phyloP scores from a whole-genome alignment of 2,797 vertebrate species.

The Falco novaeseelandiae region DNA sequence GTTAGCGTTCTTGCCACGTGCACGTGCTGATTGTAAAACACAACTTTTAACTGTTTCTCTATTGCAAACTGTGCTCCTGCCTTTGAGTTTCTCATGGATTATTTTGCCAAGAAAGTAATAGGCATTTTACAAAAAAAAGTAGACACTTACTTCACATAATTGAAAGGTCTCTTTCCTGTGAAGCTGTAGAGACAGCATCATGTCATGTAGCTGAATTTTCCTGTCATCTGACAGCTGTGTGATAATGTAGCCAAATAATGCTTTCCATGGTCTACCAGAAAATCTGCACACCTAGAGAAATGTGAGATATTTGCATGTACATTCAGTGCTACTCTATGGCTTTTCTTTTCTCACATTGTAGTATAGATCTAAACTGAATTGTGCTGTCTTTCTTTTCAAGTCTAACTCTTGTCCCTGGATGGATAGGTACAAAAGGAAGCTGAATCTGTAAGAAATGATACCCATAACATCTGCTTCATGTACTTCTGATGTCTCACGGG shows the following conservation, averaged over 20 bases:
- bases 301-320: not conserved
- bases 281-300: not conserved
- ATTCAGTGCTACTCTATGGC: not conserved
- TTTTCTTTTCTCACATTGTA: not conserved
- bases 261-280: not conserved
- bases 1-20: not conserved
- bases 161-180: not conserved
- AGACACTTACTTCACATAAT: not conserved
- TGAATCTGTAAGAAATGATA: not conserved
- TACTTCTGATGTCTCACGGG: not conserved
- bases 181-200: not conserved
- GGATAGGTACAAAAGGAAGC: not conserved
- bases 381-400: not conserved
- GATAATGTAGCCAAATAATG: not conserved
- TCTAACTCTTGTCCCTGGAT: not conserved
- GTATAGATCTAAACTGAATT: not conserved
- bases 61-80: not conserved
- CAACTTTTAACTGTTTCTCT: not conserved
- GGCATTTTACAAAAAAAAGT: not conserved
- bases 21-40: not conserved
- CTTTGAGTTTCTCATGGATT: not conserved
- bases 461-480: not conserved
- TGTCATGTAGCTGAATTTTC: not conserved
- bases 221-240: not conserved
- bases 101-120: not conserved